Evolutionary conservation across 1,140 invertebrate species (phyloP).

Genomic region (Ptiloglossa arizonensis): DNA sequence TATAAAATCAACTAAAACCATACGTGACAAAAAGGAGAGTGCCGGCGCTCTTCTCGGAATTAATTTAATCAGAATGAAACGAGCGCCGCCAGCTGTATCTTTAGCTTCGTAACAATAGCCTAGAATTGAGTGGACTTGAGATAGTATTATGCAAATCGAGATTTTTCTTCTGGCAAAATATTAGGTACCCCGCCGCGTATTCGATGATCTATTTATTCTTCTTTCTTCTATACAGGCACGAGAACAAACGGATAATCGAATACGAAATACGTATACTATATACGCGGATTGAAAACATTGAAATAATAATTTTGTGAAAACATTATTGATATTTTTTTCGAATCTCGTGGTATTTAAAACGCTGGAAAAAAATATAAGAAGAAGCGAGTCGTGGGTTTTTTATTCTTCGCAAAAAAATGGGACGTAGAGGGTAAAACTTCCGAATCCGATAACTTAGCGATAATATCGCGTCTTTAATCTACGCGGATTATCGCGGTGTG

Average conservation of each 20-base stretch:
- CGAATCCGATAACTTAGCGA: background rate
- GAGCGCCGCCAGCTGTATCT: constrained; percentile 46
- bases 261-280: too few relatives aligned
- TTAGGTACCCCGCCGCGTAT: background rate
- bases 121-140: constrained; percentile 52
- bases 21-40: constrained; percentile 70
- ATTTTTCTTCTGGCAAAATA: constrained; percentile 37
- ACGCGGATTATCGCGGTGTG: background rate
- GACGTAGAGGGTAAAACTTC: background rate
- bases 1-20: constrained; percentile 75
- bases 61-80: constrained; percentile 68
- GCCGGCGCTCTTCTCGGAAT: constrained; percentile 52
- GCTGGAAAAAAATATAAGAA: background rate
- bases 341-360: background rate
- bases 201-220: constrained; percentile 16
- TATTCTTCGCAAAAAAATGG: background rate
- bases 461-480: constrained; percentile 19
- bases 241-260: too few relatives aligned
- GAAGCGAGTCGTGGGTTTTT: too few relatives aligned
- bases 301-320: too few relatives aligned
- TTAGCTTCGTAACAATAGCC: constrained; percentile 59
- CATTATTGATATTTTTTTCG: background rate
- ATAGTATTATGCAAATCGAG: constrained; percentile 54
- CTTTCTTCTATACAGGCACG: background rate
- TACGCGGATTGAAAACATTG: too few relatives aligned